Base-by-base conservation (phyloP, 2,113 vertebrate species). In the Gavialis gangeticus region DNA sequence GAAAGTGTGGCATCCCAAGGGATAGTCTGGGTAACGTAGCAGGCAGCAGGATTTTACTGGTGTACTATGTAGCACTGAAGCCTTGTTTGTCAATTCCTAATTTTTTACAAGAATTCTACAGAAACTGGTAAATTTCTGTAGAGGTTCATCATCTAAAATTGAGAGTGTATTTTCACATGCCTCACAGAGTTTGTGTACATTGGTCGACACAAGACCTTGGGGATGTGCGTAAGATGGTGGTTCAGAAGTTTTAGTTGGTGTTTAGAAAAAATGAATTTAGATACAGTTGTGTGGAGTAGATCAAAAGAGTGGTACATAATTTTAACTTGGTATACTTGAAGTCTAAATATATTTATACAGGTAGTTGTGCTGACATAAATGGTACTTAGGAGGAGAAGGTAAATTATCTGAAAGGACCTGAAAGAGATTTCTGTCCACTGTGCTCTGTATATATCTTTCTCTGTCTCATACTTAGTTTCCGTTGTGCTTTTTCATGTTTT, bases 51-150 rank as follows among this genome's bases (percentile, higher is more conserved):
- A 46, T 46, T 46, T 46, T 46, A 46, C 46, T 46, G 46, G 46
- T 46, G 46, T 84, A 75, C 82, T 46, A 89, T 75, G 34, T 57
- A 82, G 58, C 57, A 64, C 46, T 4, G 12, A 66, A 86, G 22
- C 54, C 60, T 59, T 4, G 2, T 76, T 25, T 66, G 34, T 34
- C 0, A 0, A 21, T 89, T 91, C 79, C 59, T 81, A 34, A 13
- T 81, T 81, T 93, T 75, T 82, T 92, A 54, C 63, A 75, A 77
- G 30, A 85, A 30, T 77, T 77, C 62, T 87, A 55, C 75, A 90
- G 80, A 66, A 90, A 60, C 69, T 24, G 46, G 64, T 77, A 57
- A n/a, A 64, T 71, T 64, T 27, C 60, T 84, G 64, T 73, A 84
- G 60, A 84, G 57, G 18, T n/a, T 78, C 37, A 88, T 22, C 57